Evolutionary conservation across 2,797 vertebrate species (phyloP).

Genomic region (Rousettus madagascariensis): DNA sequence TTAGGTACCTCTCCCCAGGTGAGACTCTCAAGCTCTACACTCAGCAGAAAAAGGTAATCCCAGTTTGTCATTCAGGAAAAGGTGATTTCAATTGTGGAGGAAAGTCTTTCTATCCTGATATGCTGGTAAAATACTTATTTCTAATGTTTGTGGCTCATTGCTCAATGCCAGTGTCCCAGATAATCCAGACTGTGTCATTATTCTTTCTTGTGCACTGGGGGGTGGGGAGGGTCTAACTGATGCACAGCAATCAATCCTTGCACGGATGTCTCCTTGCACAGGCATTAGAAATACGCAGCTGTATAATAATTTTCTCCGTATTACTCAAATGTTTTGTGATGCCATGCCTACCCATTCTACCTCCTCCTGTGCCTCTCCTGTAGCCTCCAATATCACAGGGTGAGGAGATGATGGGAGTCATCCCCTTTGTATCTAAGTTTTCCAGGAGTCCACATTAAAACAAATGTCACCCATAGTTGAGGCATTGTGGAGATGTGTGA

Average conservation of each 20-base stretch:
- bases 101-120: background rate
- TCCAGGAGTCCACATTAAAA: background rate
- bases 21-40: background rate
- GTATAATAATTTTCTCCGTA: background rate
- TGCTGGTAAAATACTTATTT: background rate
- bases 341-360: background rate
- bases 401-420: background rate
- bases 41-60: background rate
- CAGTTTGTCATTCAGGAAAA: background rate
- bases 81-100: background rate
- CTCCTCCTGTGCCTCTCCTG: background rate
- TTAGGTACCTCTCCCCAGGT: rapidly evolving
- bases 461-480: background rate
- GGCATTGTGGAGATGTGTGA: background rate
- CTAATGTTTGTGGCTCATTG: background rate
- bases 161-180: too few species aligned
- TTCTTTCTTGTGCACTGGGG: rapidly evolving
- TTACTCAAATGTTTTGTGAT: background rate
- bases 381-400: rapidly evolving
- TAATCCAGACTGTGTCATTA: rapidly evolving
- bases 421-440: background rate
- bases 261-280: background rate
- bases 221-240: background rate
- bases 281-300: background rate
- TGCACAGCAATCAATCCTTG: rapidly evolving